phyloP scores from a whole-genome alignment of 2,113 vertebrate genomes.

The Heliornis fulica region DNA sequence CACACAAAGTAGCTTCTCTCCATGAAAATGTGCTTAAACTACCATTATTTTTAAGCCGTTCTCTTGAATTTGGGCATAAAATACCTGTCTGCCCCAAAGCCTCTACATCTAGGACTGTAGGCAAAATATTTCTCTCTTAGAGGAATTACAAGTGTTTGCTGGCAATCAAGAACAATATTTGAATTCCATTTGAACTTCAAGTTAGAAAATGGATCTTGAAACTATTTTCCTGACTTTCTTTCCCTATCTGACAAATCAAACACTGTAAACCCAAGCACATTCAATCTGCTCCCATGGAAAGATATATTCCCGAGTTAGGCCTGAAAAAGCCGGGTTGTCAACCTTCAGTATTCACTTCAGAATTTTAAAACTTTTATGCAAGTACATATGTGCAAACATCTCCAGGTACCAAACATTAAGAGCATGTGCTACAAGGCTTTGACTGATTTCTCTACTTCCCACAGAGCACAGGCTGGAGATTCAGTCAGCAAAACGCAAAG shows the following conservation, averaged over 20 bases:
- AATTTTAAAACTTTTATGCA: neutral
- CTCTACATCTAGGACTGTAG: neutral
- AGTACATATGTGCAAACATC: neutral
- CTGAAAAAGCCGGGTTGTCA: neutral
- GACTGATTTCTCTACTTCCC: neutral
- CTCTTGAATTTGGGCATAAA: neutral
- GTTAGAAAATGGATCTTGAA: neutral
- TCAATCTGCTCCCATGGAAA: neutral
- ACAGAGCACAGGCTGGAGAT: neutral
- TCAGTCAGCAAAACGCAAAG: neutral
- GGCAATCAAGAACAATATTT: neutral
- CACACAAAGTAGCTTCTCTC: neutral
- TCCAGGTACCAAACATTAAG: neutral
- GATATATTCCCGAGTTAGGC: neutral
- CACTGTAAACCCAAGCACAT: neutral
- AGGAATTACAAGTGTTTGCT: neutral
- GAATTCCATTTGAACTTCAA: neutral
- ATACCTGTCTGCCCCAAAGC: neutral
- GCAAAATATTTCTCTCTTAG: neutral
- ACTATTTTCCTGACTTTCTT: neutral
- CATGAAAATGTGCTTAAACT: neutral
- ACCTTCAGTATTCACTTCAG: neutral
- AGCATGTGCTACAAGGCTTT: fast-evolving
- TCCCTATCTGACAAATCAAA: neutral
- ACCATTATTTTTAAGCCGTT: neutral